phyloP scores from a whole-genome alignment of 2,797 vertebrate genomes.

The Phataginus tricuspis region DNA sequence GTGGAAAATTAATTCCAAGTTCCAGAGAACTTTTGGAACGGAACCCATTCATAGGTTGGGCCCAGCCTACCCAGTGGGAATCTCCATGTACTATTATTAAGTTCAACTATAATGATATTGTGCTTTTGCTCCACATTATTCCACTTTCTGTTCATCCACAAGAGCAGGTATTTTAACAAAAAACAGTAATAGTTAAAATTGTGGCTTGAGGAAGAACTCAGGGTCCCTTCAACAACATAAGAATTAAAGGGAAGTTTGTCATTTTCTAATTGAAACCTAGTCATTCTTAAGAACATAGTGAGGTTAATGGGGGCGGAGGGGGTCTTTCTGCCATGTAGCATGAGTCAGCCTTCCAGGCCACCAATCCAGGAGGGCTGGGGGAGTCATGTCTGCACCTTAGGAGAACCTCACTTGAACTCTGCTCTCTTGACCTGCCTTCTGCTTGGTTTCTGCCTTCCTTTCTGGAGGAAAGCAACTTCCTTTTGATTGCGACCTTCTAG shows the following conservation, averaged over 20 bases:
- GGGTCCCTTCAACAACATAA: background rate
- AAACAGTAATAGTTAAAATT: background rate
- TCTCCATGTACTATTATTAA: background rate
- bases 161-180: constrained; percentile 8
- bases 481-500: background rate
- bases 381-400: background rate
- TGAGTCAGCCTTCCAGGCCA: background rate
- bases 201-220: background rate
- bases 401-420: background rate
- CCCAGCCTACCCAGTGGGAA: background rate
- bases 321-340: background rate
- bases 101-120: background rate
- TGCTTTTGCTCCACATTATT: background rate
- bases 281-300: background rate
- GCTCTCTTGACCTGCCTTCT: background rate
- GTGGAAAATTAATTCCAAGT: background rate
- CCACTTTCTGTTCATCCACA: background rate
- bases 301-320: background rate
- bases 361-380: background rate
- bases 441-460: background rate
- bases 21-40: background rate
- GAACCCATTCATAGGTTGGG: background rate
- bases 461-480: background rate
- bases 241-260: background rate
- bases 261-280: background rate